phyloP scores from a whole-genome alignment of 2,113 vertebrate species.

The Trochalopteron elliotii region DNA sequence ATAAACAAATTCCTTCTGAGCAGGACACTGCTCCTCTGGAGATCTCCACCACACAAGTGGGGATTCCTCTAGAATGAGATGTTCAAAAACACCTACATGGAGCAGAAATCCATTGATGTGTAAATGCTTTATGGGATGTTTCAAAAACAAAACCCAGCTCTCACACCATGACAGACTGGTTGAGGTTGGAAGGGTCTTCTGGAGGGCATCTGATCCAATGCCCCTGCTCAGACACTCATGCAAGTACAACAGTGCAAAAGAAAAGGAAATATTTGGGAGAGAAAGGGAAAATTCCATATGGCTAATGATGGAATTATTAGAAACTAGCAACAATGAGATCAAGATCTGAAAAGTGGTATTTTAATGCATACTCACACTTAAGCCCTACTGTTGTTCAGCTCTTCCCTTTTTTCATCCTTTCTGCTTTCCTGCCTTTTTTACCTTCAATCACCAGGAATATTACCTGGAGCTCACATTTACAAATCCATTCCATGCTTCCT shows the following conservation, averaged over 20 bases:
- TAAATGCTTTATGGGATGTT: background rate
- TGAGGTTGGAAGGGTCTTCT: background rate
- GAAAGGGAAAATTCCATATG: background rate
- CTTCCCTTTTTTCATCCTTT: background rate
- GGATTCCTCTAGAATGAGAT: background rate
- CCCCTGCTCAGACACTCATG: background rate
- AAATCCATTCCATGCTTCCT: background rate
- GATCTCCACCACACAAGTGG: background rate
- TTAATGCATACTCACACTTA: background rate
- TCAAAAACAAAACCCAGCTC: background rate
- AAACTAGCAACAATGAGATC: background rate
- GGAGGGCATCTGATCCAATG: background rate
- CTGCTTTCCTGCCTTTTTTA: background rate
- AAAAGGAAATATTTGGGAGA: background rate
- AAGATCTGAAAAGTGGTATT: background rate
- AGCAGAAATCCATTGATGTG: background rate
- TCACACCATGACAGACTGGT: background rate
- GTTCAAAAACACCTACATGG: background rate
- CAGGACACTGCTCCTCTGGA: background rate
- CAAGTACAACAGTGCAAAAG: background rate
- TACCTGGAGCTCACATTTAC: background rate
- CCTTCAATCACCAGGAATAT: background rate
- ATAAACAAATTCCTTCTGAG: background rate
- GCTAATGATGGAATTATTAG: background rate
- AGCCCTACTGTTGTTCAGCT: background rate